Evolutionary conservation across 2,888 invertebrate genomes (phyloP).

Genomic region (Drosophila phalerata): DNA sequence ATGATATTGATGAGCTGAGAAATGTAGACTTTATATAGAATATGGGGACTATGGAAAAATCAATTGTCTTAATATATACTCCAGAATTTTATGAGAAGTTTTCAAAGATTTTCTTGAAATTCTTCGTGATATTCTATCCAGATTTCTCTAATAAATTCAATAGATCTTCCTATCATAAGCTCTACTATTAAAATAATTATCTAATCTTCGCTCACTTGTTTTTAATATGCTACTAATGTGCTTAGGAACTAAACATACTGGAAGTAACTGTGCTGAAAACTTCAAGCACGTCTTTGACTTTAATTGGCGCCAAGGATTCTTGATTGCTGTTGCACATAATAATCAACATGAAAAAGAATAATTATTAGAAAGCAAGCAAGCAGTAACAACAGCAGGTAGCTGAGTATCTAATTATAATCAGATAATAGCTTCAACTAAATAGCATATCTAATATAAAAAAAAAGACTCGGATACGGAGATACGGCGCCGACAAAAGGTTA

Average conservation of each 20-base stretch:
- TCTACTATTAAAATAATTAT: constrained; percentile 5
- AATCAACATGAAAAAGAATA: constrained; percentile 21
- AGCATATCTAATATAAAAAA: constrained; percentile 39
- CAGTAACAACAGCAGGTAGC: background rate
- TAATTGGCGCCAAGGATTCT: constrained; percentile 20
- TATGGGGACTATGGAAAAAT: background rate
- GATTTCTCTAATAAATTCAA: background rate
- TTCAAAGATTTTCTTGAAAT: background rate
- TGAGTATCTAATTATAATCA: constrained; percentile 43
- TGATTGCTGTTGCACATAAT: constrained; percentile 24
- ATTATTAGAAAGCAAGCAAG: constrained; percentile 49
- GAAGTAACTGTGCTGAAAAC: constrained; percentile 2
- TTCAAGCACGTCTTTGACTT: constrained; percentile 22
- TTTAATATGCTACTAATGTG: constrained; percentile 23
- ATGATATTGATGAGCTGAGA: constrained; percentile 10
- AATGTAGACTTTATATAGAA: background rate
- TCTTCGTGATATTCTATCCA: too few species aligned
- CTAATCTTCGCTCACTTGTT: constrained; percentile 4
- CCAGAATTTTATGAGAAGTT: background rate
- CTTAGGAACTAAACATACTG: constrained; percentile 18
- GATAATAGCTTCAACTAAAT: constrained; percentile 35
- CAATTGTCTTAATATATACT: background rate
- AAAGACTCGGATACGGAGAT: constrained; percentile 10
- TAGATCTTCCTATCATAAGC: background rate
- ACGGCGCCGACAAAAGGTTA: constrained; percentile 55